phyloP scores from a whole-genome alignment of 1,140 invertebrate genomes.

The Gonatopus flavifemur region DNA sequence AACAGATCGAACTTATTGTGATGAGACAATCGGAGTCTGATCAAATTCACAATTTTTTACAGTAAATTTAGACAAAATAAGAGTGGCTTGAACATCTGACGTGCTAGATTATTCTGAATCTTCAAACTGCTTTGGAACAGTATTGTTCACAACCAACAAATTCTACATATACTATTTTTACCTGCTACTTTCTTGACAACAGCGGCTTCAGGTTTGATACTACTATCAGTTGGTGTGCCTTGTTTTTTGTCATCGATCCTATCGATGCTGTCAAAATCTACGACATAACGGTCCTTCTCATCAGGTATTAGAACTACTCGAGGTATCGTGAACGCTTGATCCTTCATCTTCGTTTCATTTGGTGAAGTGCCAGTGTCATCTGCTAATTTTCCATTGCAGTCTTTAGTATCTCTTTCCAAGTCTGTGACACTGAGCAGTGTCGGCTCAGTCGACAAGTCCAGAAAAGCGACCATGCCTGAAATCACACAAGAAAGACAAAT shows the following conservation, averaged over 20 bases:
- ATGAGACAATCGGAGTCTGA: no score
- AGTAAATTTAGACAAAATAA: no score
- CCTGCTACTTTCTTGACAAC: slow-evolving; percentile 45
- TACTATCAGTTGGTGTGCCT: slow-evolving; percentile 19
- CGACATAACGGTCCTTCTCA: slow-evolving; percentile 21
- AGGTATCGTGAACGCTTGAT: slow-evolving; percentile 16
- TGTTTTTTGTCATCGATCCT: slow-evolving; percentile 22
- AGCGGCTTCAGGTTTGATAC: slow-evolving; percentile 29
- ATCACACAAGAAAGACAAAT: background rate
- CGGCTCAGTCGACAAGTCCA: slow-evolving; percentile 42
- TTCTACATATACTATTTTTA: no score
- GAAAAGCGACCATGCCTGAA: slow-evolving; percentile 52
- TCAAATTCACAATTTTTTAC: no score
- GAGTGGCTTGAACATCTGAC: no score
- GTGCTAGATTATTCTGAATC: no score
- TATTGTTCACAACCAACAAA: no score
- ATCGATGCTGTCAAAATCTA: slow-evolving; percentile 21
- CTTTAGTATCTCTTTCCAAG: slow-evolving; percentile 17
- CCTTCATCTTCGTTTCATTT: background rate
- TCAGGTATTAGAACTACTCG: slow-evolving; percentile 11
- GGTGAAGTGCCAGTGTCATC: no score
- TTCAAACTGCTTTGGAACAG: no score
- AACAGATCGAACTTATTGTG: no score
- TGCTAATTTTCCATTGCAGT: slow-evolving; percentile 10
- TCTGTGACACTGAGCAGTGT: slow-evolving; percentile 31